Percentiles rank a stretch among this genome's conserved stretches.
Conservation (phyloP, 2,888 invertebrate genomes). For the Brenthis ino region DNA sequence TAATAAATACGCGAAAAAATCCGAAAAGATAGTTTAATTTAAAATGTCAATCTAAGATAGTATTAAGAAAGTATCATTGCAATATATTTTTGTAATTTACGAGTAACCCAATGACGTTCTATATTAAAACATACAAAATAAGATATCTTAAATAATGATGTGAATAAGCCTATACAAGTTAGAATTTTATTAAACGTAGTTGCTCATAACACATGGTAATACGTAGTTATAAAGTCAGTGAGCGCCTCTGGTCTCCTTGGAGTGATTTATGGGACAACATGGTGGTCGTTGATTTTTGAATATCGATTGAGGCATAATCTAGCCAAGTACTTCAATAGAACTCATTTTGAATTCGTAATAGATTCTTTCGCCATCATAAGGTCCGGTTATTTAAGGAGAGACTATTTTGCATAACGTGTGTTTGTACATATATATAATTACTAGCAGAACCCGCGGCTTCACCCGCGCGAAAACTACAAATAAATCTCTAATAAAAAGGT, state of each 20-base stretch:
- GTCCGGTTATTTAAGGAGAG: slow-evolving; percentile 36
- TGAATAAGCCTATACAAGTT: no score
- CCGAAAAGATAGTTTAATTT: no score
- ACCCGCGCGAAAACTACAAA: no score
- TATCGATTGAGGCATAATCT: slow-evolving; percentile 40
- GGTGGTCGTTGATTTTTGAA: slow-evolving; percentile 41
- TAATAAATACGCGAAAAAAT: no score
- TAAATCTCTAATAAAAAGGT: no score
- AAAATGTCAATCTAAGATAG: no score
- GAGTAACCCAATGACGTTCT: no score
- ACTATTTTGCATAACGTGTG: slow-evolving; percentile 17
- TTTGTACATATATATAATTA: slow-evolving; percentile 2
- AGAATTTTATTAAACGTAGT: slow-evolving; percentile 7
- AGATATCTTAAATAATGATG: no score
- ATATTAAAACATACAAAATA: no score
- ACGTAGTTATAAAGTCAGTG: slow-evolving; percentile 20
- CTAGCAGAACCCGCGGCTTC: no score
- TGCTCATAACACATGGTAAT: slow-evolving; percentile 12
- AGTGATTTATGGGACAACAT: slow-evolving; percentile 31
- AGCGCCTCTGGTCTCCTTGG: slow-evolving; percentile 17
- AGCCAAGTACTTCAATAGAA: slow-evolving; percentile 28
- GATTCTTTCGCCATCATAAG: slow-evolving; percentile 32
- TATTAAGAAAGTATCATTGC: no score
- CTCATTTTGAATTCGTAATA: slow-evolving; percentile 33
- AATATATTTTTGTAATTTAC: no score